Evolutionary conservation across 2,888 invertebrate genomes (phyloP).

Genomic region (Acanthosoma haemorrhoidale): DNA sequence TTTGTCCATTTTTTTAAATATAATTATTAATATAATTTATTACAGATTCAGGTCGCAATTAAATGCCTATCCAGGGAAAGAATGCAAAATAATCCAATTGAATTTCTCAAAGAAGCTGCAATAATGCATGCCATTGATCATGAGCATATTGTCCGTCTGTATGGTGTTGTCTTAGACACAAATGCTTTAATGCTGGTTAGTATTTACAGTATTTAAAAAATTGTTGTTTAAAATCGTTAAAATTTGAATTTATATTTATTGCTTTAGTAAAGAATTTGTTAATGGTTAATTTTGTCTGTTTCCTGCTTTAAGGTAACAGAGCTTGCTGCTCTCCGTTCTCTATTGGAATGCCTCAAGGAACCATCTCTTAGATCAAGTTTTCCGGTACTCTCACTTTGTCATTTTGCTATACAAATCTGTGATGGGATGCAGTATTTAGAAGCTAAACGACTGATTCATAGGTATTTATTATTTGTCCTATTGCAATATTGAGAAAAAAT

Average conservation of each 20-base stretch:
- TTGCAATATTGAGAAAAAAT: background rate
- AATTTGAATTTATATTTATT: no score
- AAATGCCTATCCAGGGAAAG: slow-evolving; percentile 92
- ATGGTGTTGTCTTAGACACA: slow-evolving; percentile 92
- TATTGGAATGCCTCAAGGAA: slow-evolving; percentile 93
- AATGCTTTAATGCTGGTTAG: slow-evolving; percentile 56
- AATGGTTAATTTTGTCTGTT: background rate
- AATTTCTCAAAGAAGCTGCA: slow-evolving; percentile 95
- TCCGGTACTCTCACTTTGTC: slow-evolving; percentile 84
- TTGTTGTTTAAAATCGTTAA: no score
- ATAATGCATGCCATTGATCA: slow-evolving; percentile 98
- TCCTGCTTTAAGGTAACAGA: slow-evolving; percentile 69
- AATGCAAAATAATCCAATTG: slow-evolving; percentile 92
- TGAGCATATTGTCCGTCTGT: slow-evolving; percentile 92
- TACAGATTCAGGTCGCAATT: slow-evolving; percentile 88
- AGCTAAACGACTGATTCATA: slow-evolving; percentile 90
- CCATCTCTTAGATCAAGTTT: slow-evolving; percentile 84
- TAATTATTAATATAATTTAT: slow-evolving; percentile 28
- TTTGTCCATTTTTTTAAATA: background rate
- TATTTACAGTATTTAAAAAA: no score
- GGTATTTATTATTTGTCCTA: slow-evolving; percentile 48
- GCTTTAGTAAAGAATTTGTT: no score
- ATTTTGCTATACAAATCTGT: slow-evolving; percentile 92
- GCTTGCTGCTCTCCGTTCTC: slow-evolving; percentile 86
- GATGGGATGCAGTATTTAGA: slow-evolving; percentile 98